phyloP scores from a whole-genome alignment of 2,888 invertebrate species.

The Morpho helenor region DNA sequence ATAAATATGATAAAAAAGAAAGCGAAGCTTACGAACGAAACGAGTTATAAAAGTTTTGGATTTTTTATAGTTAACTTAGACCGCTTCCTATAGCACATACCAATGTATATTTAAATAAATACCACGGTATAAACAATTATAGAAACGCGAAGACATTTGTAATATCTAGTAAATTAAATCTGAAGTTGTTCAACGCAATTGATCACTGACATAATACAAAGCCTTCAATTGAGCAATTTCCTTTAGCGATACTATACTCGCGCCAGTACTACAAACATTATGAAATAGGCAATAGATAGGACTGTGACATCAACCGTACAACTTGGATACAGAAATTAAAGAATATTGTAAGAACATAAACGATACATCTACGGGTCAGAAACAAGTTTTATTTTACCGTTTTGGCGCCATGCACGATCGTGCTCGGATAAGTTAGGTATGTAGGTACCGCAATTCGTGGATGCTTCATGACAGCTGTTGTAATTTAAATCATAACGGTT shows the following conservation, averaged over 20 bases:
- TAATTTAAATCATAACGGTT: slow-evolving; percentile 75
- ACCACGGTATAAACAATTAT: too few relatives aligned
- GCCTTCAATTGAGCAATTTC: too few relatives aligned
- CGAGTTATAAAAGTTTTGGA: not conserved
- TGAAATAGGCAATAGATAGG: too few relatives aligned
- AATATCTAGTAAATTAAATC: too few relatives aligned
- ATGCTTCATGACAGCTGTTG: slow-evolving; percentile 59
- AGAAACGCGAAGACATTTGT: too few relatives aligned
- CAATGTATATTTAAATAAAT: too few relatives aligned
- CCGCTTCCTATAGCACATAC: too few relatives aligned
- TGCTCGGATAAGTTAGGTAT: slow-evolving; percentile 42
- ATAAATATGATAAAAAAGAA: not conserved
- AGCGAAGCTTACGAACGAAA: not conserved
- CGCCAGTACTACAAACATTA: too few relatives aligned
- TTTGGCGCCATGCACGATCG: slow-evolving; percentile 35
- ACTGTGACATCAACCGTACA: not conserved
- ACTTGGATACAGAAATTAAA: too few relatives aligned
- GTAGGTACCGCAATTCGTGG: slow-evolving; percentile 63
- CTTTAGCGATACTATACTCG: too few relatives aligned
- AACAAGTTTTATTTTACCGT: slow-evolving; percentile 33
- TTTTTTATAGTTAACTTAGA: not conserved
- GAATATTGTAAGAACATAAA: not conserved
- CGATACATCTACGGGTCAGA: slow-evolving; percentile 7
- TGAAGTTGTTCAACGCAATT: too few relatives aligned
- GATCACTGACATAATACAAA: too few relatives aligned